These are phyloP conservation scores for Whitmania pigra DNA, from an alignment of 1,140 invertebrate genomes.

Conservation along the genomic window DNA sequence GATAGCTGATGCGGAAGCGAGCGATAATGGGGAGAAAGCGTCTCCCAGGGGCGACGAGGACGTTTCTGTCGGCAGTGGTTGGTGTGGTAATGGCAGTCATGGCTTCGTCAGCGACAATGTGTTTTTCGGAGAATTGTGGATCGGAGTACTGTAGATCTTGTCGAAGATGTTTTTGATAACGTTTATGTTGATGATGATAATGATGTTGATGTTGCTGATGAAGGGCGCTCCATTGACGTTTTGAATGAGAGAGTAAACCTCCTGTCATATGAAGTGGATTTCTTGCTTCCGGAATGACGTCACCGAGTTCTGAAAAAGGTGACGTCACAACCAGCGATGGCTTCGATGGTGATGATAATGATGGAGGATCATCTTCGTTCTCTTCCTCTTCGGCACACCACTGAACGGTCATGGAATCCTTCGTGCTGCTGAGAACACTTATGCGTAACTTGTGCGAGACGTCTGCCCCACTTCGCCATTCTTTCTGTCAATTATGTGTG, in stretches of 20 bases:
- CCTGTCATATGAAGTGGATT: no score
- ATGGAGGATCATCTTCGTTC: not conserved
- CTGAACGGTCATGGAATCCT: no score
- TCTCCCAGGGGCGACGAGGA: no score
- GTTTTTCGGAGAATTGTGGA: not conserved
- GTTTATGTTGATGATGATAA: not conserved
- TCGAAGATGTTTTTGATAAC: not conserved
- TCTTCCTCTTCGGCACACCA: no score
- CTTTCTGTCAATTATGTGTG: not conserved
- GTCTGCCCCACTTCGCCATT: no score
- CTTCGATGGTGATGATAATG: constrained; percentile 1
- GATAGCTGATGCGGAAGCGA: constrained; percentile 9
- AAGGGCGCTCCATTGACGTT: not conserved
- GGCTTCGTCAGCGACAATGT: no score
- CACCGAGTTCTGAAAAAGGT: no score
- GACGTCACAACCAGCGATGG: not conserved
- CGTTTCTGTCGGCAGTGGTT: no score
- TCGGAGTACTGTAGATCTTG: not conserved
- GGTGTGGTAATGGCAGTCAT: not conserved
- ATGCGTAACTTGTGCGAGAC: no score
- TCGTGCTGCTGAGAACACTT: no score
- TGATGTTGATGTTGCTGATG: not conserved
- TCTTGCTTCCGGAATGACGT: no score
- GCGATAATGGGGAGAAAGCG: no score
- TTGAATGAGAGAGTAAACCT: not conserved